Evolutionary conservation across 1,140 invertebrate genomes (phyloP).

Genomic region (Drosophila takahashii): DNA sequence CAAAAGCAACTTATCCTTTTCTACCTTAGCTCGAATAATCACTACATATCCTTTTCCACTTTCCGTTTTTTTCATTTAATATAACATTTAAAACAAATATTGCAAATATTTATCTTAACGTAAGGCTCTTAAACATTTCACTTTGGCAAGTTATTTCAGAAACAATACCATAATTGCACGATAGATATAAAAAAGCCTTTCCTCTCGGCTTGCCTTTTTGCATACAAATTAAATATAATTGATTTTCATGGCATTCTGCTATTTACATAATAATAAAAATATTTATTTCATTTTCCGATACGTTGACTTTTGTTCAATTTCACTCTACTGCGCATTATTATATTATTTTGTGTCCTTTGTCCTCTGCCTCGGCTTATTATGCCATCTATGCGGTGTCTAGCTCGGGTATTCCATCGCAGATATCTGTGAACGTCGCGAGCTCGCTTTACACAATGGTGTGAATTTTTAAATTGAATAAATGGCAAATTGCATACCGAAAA

Average conservation of each 20-base stretch:
- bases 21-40: slow-evolving; percentile 1
- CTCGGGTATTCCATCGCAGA: slow-evolving; percentile 14
- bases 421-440: slow-evolving; percentile 19
- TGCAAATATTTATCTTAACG: slow-evolving; percentile 24
- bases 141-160: slow-evolving; percentile 27
- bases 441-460: slow-evolving; percentile 52
- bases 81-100: not conserved
- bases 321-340: slow-evolving; percentile 16
- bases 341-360: slow-evolving; percentile 14
- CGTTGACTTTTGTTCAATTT: slow-evolving; percentile 29
- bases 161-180: slow-evolving; percentile 22
- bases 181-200: not conserved
- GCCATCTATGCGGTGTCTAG: slow-evolving; percentile 4
- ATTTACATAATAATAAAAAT: slow-evolving; percentile 47
- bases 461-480: slow-evolving; percentile 80
- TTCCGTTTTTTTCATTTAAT: not conserved
- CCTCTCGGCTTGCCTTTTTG: slow-evolving; percentile 1
- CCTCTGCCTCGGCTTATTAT: slow-evolving; percentile 29
- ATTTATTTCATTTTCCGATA: slow-evolving; percentile 34
- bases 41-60: not conserved
- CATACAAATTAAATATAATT: slow-evolving; percentile 41
- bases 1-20: not conserved
- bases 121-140: slow-evolving; percentile 3
- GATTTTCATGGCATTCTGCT: slow-evolving; percentile 25
- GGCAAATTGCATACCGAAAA: slow-evolving; percentile 72